These are phyloP conservation scores for roundworm (Caenorhabditis elegans) DNA, from an alignment of 1,140 invertebrate genomes.

Conservation along the genomic window WBcel235 BX284602.5:7313501-7314000, in stretches of 20 bases:
- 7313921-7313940: neutral
- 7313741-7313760: neutral
- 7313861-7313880: too few species aligned
- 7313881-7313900: too few species aligned
- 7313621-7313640: neutral
- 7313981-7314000: too few species aligned
- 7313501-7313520: neutral
- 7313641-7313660: constrained; percentile 3
- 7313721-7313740: neutral
- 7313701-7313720: neutral
- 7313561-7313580: neutral
- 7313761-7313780: neutral
- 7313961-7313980: constrained; percentile 13
- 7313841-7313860: neutral
- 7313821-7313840: too few species aligned
- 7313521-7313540: neutral
- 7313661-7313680: constrained; percentile 13
- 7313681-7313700: constrained; percentile 17
- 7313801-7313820: too few species aligned
- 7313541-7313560: too few species aligned
- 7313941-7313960: constrained; percentile 22
- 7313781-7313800: constrained; percentile 5
- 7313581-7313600: neutral
- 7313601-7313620: neutral
- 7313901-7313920: neutral